Evolutionary conservation across 1,140 invertebrate species (phyloP), one percentile per base, ranked within the genome.

Genomic region (Brachionus sp.): DNA sequence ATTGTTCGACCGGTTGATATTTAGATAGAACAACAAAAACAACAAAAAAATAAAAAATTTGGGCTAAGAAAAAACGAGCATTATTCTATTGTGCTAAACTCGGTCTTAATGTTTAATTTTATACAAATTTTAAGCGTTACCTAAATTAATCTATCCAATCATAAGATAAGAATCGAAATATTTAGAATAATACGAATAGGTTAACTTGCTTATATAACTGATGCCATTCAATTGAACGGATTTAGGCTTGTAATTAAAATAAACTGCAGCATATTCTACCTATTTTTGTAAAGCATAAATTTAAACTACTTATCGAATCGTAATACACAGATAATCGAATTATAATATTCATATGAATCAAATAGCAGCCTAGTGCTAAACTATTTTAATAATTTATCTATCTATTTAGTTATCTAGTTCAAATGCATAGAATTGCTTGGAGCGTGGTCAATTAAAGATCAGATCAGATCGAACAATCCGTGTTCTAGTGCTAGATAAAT

Each of bases 121-220:
- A 70, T 70, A 70, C 66, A 70, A 70, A 70, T 37, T 39, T 39
- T 37, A 70, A 70, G 66, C 66, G 66, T 70, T 70, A 70, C 66
- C 66, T 70, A 39, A 70, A 70, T 39, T 3, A n/a, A 37, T 37
- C 35, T n/a, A 39, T 37, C 66, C 66, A 70, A 70, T 70, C 66
- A 70, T 42, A 70, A 66, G 33, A 66, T 37, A 33, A n/a, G 33
- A 33, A 66, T 33, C 25, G 25, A 33, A 37, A 37, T 33, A 33
- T 66, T 66, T 33, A 66, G 64, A 66, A 66, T 66, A 66, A 66
- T 66, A 33, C 10, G 25, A 33, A 33, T 33, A 70, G 66, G 66
- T 70, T 70, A 70, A 70, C 35, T 66, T 37, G 25, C 64, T 66
- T 66, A 33, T 39, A 57, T 70, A 70, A 39, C 33, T 70, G 37